Conservation (phyloP, 1,140 invertebrate species). For the Dufourea novaeangliae region DNA sequence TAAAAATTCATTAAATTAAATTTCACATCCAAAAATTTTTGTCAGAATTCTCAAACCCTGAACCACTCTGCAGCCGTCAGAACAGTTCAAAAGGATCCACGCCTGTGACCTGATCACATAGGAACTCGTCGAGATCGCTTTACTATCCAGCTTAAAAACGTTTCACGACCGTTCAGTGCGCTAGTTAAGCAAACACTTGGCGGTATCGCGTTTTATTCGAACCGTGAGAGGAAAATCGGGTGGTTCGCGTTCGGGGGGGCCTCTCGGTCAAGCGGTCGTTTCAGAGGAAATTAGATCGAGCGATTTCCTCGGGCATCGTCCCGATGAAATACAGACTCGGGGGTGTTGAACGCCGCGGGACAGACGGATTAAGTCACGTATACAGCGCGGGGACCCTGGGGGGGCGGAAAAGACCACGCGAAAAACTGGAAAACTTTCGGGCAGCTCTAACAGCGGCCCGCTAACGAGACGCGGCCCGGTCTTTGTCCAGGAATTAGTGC, state of each 20-base stretch:
- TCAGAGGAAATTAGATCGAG: conserved; percentile 57
- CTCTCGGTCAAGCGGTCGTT: conserved; percentile 44
- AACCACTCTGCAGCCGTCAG: too few species aligned
- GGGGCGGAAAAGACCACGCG: too few species aligned
- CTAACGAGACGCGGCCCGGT: conserved; percentile 24
- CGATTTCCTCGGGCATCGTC: conserved; percentile 51
- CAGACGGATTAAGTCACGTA: conserved; percentile 22
- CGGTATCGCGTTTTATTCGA: conserved; percentile 51
- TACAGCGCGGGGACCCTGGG: neutral
- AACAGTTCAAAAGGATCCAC: too few species aligned
- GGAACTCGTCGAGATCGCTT: neutral
- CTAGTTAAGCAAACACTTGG: conserved; percentile 41
- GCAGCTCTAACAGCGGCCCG: conserved; percentile 5
- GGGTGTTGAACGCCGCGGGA: neutral
- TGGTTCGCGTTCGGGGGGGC: conserved; percentile 44
- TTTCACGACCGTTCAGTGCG: conserved; percentile 18
- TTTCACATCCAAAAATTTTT: too few species aligned
- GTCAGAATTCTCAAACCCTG: too few species aligned
- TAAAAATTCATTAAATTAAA: too few species aligned
- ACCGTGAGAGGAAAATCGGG: conserved; percentile 45
- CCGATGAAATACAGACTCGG: neutral
- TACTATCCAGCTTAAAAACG: conserved; percentile 10
- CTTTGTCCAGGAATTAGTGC: neutral
- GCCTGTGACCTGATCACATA: too few species aligned
- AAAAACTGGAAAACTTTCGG: conserved; percentile 1